Evolutionary conservation across 1,140 invertebrate species (phyloP).

Genomic region (Gonatopus flavifemur): DNA sequence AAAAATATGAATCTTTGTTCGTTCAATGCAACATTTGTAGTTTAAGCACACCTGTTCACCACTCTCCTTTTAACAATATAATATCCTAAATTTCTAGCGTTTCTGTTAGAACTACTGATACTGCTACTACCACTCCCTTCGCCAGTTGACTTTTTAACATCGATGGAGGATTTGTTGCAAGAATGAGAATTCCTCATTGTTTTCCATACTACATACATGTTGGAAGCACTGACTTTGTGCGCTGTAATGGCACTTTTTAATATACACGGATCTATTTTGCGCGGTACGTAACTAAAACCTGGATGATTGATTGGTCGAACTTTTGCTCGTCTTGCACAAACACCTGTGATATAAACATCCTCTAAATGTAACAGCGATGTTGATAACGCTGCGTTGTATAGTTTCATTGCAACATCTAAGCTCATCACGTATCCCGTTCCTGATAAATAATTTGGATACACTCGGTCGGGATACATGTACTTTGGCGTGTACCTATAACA

Average conservation of each 20-base stretch:
- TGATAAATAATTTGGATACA: slow-evolving; percentile 82
- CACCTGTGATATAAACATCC: slow-evolving; percentile 84
- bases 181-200: slow-evolving; percentile 34
- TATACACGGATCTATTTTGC: slow-evolving; percentile 56
- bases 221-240: slow-evolving; percentile 44
- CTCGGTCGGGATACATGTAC: slow-evolving; percentile 73
- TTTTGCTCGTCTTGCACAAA: slow-evolving; percentile 58
- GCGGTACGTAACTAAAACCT: slow-evolving; percentile 64
- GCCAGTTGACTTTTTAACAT: slow-evolving; percentile 27
- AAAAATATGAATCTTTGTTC: no score
- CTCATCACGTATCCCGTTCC: slow-evolving; percentile 84
- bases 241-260: slow-evolving; percentile 48
- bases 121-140: no score
- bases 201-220: slow-evolving; percentile 51
- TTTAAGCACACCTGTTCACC: slow-evolving; percentile 35
- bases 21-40: slow-evolving; percentile 14
- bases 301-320: slow-evolving; percentile 61
- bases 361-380: slow-evolving; percentile 78
- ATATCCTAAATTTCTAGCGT: slow-evolving; percentile 37
- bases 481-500: slow-evolving; percentile 77
- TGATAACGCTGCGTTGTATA: slow-evolving; percentile 70
- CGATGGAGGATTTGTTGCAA: slow-evolving; percentile 26
- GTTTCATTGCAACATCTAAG: slow-evolving; percentile 64
- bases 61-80: slow-evolving; percentile 30
- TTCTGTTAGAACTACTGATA: slow-evolving; percentile 23